phyloP scores from a whole-genome alignment of 2,797 vertebrate genomes.

The Leptatherina wallacei region DNA sequence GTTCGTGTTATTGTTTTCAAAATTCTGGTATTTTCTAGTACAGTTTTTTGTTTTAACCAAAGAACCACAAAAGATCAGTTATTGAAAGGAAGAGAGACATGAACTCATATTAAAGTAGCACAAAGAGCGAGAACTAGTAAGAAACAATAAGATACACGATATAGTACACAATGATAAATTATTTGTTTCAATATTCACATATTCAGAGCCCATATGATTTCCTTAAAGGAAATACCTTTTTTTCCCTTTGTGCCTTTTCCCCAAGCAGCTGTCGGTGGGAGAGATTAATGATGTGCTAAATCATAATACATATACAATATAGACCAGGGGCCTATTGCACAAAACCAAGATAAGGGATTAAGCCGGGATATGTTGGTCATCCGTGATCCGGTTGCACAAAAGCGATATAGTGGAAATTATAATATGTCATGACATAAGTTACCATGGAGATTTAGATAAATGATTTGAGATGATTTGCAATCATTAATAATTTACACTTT shows the following conservation, averaged over 20 bases:
- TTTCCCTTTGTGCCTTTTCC: slow-evolving; percentile 17
- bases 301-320: slow-evolving; percentile 29
- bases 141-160: slow-evolving; percentile 31
- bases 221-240: slow-evolving; percentile 28
- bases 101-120: slow-evolving; percentile 18
- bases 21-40: not conserved
- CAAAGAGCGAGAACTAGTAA: slow-evolving; percentile 31
- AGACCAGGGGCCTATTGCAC: not conserved
- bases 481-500: too few relatives aligned
- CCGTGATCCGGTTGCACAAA: too few relatives aligned
- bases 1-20: not conserved
- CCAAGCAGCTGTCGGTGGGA: slow-evolving; percentile 31
- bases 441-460: too few relatives aligned
- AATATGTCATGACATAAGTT: too few relatives aligned
- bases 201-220: slow-evolving; percentile 58
- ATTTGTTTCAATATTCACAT: slow-evolving; percentile 55
- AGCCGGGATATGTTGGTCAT: too few relatives aligned
- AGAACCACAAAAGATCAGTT: slow-evolving; percentile 15
- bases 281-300: slow-evolving; percentile 71
- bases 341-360: too few relatives aligned
- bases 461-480: too few relatives aligned
- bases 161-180: slow-evolving; percentile 56
- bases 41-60: not conserved
- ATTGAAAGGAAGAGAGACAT: slow-evolving; percentile 27
- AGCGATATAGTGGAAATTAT: too few relatives aligned